phyloP scores from a whole-genome alignment of 2,113 vertebrate genomes.

The Upupa epops region DNA sequence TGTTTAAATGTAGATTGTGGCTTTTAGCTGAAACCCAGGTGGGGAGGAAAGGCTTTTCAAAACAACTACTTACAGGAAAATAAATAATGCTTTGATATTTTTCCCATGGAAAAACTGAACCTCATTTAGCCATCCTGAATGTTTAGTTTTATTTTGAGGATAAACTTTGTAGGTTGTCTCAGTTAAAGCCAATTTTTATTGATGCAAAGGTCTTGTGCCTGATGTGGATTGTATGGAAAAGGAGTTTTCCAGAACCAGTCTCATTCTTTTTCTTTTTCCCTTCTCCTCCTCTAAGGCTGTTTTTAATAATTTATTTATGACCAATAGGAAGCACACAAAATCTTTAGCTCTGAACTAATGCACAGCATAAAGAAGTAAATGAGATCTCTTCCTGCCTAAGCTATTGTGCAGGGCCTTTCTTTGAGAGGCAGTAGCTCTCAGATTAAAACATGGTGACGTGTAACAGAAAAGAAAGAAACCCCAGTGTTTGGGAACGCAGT shows the following conservation, averaged over 20 bases:
- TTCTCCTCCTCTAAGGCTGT: neutral
- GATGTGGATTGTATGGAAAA: neutral
- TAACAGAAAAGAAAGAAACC: neutral
- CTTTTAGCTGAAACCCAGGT: slow-evolving; percentile 68
- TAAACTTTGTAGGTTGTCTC: slow-evolving; percentile 58
- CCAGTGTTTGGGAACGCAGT: neutral
- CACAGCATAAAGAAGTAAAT: neutral
- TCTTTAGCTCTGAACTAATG: neutral
- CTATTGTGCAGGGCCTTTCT: neutral
- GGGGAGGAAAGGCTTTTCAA: slow-evolving; percentile 70
- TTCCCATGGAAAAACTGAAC: slow-evolving; percentile 61
- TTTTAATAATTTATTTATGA: neutral
- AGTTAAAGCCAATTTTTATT: slow-evolving; percentile 58
- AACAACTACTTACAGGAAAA: slow-evolving; percentile 76
- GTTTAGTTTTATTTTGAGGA: slow-evolving; percentile 48
- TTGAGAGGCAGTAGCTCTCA: neutral
- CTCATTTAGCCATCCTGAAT: slow-evolving; percentile 54
- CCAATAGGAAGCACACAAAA: neutral
- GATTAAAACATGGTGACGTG: neutral
- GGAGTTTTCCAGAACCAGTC: neutral
- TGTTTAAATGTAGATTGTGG: slow-evolving; percentile 51
- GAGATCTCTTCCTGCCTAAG: neutral
- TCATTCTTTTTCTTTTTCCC: neutral
- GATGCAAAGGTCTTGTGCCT: slow-evolving; percentile 53
- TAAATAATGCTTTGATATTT: slow-evolving; percentile 78